Evolutionary conservation across 2,113 vertebrate genomes (phyloP).

Genomic region (Odocoileus virginianus): DNA sequence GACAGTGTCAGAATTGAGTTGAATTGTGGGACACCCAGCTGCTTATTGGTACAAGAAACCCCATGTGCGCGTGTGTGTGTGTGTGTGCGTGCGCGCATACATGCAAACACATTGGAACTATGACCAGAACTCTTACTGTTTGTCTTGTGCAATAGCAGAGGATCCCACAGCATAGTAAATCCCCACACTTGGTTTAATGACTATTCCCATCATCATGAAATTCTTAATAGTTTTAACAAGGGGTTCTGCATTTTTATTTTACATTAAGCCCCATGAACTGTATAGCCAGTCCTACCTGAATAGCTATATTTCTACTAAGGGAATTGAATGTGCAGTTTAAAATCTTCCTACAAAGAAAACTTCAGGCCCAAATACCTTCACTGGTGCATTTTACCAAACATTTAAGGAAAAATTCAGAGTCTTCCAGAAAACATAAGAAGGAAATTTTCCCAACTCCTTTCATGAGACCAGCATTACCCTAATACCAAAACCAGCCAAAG

Average conservation of each 20-base stretch:
- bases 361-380: background rate
- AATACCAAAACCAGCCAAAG: background rate
- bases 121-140: background rate
- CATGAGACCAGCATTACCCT: background rate
- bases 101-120: background rate
- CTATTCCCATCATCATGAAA: background rate
- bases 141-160: background rate
- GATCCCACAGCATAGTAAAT: background rate
- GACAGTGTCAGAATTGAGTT: background rate
- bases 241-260: background rate
- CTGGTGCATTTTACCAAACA: background rate
- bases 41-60: background rate
- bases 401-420: background rate
- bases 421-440: background rate
- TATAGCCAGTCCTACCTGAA: background rate
- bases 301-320: background rate
- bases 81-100: fast-evolving
- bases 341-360: background rate
- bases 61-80: background rate
- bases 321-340: background rate
- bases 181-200: background rate
- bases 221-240: background rate
- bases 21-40: background rate
- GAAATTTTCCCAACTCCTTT: background rate
- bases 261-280: background rate